Base-by-base conservation (phyloP, 2,888 invertebrate species). In the Taphrorychus bicolor region DNA sequence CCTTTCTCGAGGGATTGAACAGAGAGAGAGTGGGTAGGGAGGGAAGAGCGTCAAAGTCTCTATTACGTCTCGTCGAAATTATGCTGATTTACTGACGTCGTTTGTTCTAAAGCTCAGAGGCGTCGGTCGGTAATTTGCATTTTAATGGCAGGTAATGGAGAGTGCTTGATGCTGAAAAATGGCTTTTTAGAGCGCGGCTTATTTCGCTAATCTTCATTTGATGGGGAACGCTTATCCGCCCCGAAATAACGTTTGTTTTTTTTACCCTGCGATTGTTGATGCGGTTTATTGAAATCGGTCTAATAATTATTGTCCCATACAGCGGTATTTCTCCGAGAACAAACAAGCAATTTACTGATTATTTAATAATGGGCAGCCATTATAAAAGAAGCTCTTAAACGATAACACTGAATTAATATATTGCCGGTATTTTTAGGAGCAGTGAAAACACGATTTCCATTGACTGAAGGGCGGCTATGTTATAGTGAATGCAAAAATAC, bases 101-200 rank as follows among this genome's bases (percentile, higher is more conserved):
- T 54, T 48, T 17, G 23, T 45, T 11, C 22, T n/a, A 3, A 42
- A 22, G 23, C 45, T 42, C 14, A 52, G 41, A 14, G 52, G 18
- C 9, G 51, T 41, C 58, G 58, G 19, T 58, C 51, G 57, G 51
- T 49, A 57, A 64, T 58, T 64, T 58, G 40, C 57, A 57, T 57
- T 56, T 51, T 22, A 57, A 57, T 51, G 57, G 19, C 41, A 23
- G 49, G 57, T 57, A 63, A 63, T 57, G 56, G 32, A n/a, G 42
- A 22, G 14, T 22, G 22, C 23, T 52, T 52, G 21, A 52, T 52
- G 23, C 23, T 52, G 23, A 45, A 45, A 45, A 45, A 45, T 45
- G 14, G 17, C 11, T 45, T 16, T 45, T 45, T 45, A 2, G 45
- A 14, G 4, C 45, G 16, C 45, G 45, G 16, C 45, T 45, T 45